Evolutionary conservation across 1,140 invertebrate genomes (phyloP), one percentile per base, ranked within the genome.

Genomic region (Schlechtendalia chinensis): DNA sequence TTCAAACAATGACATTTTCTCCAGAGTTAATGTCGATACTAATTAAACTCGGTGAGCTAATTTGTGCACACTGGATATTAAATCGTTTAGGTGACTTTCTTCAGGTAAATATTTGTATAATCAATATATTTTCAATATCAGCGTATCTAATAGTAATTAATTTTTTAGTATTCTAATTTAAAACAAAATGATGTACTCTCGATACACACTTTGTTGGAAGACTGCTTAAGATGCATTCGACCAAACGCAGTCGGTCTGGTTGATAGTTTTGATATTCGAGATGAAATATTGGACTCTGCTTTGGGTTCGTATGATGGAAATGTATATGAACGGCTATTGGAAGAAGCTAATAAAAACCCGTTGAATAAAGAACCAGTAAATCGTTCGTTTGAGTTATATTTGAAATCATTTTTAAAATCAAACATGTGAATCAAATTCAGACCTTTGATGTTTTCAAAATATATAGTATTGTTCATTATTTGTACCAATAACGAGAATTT

Each of bases 171-270:
- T 84, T 90, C 91, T 5, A 88, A 89, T 74, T 84, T 93, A 50
- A 88, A 86, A 1, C 88, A 88, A 61, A 84, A 87, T 71, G 89
- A 94, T 82, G 87, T 96, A 5, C 86, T 88, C 53, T 83, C 86
- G 0, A 84, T 95, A n/a, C 91, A 94, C 84, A 83, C 87, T 12
- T 90, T 90, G 69, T 85, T 96, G 53, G 91, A 93, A 83, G 88
- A 89, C 27, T 86, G 94, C 27, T 86, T 98, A 45, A 85, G 85
- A 5, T 84, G 87, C 2, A 88, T 98, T 32, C 89, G 96, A 81
- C 92, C 93, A 4, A 95, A 98, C 87, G 94, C 94, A n/a, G 91
- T 98, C 0, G 90, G 92, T 11, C 87, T 98, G 12, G 96, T 97
- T 0, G 96, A 98, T 85, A 91, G 93, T 8, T 98, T 97, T 84